Evolutionary conservation across 2,113 vertebrate genomes (phyloP), one percentile per base, ranked within the genome.

Genomic region (Chloroceryle aenea): DNA sequence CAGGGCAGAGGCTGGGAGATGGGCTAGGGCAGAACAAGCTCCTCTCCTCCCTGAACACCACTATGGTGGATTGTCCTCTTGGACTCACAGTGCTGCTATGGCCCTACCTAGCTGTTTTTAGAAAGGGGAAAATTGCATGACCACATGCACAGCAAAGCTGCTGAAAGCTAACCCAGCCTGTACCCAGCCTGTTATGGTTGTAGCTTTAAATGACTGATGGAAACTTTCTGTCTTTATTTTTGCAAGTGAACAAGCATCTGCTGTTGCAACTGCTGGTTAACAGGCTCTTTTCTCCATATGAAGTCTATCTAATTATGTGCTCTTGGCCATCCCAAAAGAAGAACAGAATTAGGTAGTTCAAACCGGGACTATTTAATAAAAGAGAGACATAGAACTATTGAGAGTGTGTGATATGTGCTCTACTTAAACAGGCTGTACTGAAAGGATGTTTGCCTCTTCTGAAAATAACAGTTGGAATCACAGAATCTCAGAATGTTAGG

Each of bases 141-240:
- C 81, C 67, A 72, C 59, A 59, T 26, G 53, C 30, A 8, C 27
- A 77, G 81, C 59, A 71, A 88, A 89, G 50, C 36, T 40, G n/a
- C 56, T 63, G 50, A 74, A 45, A 16, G 63, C 58, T 78, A 68
- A 53, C 29, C 26, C 71, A 73, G 14, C 14, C 61, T 72, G 72
- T 81, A 53, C 29, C 26, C 71, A 73, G 14, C 14, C 61, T 72
- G 72, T 81, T 90, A 36, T 53, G 87, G 93, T 93, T 62, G 50
- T 88, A 21, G 36, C 66, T 84, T 90, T 72, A 85, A 94, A 94
- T 89, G 81, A 87, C 90, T 82, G 67, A 67, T 14, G 30, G 76
- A 73, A 95, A 91, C 52, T 45, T 82, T 89, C 85, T 67, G 50
- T 76, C 89, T 92, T 89, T 42, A 80, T 93, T 95, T 93, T 11